These are phyloP conservation scores for Ptilonorhynchus violaceus DNA, from an alignment of 2,113 vertebrate genomes.

Conservation along the genomic window DNA sequence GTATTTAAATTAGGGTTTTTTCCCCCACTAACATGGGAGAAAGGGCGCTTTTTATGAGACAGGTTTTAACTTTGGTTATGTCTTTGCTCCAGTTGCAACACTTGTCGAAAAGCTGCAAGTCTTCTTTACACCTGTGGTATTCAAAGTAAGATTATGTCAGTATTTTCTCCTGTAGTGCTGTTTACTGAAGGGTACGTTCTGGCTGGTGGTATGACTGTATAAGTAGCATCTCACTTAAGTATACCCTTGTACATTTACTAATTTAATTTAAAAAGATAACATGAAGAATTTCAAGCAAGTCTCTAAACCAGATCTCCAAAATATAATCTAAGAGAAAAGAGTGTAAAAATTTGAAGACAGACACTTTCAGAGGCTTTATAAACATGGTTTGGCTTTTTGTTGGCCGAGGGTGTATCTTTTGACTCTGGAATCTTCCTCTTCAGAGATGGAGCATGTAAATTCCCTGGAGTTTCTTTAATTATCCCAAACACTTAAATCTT, in stretches of 20 bases:
- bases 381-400: neutral
- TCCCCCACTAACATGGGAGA: rapidly evolving
- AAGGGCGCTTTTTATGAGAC: neutral
- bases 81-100: neutral
- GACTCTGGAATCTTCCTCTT: neutral
- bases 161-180: neutral
- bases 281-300: neutral
- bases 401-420: neutral
- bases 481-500: neutral
- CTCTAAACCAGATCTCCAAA: neutral
- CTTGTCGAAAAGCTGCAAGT: neutral
- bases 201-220: neutral
- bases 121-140: neutral
- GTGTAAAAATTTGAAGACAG: neutral
- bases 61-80: neutral
- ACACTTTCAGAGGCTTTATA: neutral
- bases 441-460: neutral
- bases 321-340: neutral
- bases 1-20: neutral
- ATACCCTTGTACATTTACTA: neutral
- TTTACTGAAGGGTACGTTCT: neutral
- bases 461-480: neutral
- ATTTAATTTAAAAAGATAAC: neutral
- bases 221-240: neutral
- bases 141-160: neutral